Conservation (phyloP, 2,797 vertebrate species). For the Paedocypris micromegethes region DNA sequence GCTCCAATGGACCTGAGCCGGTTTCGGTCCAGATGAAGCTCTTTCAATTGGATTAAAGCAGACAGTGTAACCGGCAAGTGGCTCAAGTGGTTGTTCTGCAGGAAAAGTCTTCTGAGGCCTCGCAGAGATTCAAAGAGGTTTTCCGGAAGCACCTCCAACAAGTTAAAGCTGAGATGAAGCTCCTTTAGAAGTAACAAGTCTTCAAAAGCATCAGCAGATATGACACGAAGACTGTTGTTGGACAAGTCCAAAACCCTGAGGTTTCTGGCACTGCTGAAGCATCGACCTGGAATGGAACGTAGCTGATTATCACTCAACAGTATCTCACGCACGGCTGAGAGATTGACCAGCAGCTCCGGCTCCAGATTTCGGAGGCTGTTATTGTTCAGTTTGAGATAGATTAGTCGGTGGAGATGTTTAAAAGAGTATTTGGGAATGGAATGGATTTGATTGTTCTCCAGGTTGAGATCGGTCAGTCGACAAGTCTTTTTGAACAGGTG, state of each 20-base stretch:
- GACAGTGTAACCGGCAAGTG: slow-evolving; percentile 43
- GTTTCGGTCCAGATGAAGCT: slow-evolving; percentile 61
- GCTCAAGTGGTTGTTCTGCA: slow-evolving; percentile 57
- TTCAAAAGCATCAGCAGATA: slow-evolving; percentile 43
- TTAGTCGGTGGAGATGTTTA: slow-evolving; percentile 41
- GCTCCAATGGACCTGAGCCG: slow-evolving; percentile 43
- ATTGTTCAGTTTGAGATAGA: slow-evolving; percentile 48
- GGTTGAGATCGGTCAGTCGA: slow-evolving; percentile 53
- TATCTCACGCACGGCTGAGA: slow-evolving; percentile 50
- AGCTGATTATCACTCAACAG: slow-evolving; percentile 55
- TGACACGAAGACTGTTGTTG: slow-evolving; percentile 46
- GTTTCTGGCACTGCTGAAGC: slow-evolving; percentile 46
- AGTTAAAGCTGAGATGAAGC: slow-evolving; percentile 57
- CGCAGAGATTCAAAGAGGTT: slow-evolving; percentile 44
- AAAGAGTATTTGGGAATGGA: slow-evolving; percentile 48
- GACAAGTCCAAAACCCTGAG: slow-evolving; percentile 53
- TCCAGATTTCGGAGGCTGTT: slow-evolving; percentile 51
- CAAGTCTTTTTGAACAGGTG: slow-evolving; percentile 46
- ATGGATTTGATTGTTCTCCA: slow-evolving; percentile 55
- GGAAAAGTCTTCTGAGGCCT: slow-evolving; percentile 51
- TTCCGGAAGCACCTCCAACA: slow-evolving; percentile 41
- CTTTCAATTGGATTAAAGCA: slow-evolving; percentile 40
- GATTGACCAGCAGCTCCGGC: slow-evolving; percentile 46
- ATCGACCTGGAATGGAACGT: slow-evolving; percentile 30
- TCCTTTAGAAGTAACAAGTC: slow-evolving; percentile 46